Percentiles rank a stretch among this genome's conserved stretches.
phyloP scores from a whole-genome alignment of 2,888 invertebrate species.

The Cecidostiba fungosa region DNA sequence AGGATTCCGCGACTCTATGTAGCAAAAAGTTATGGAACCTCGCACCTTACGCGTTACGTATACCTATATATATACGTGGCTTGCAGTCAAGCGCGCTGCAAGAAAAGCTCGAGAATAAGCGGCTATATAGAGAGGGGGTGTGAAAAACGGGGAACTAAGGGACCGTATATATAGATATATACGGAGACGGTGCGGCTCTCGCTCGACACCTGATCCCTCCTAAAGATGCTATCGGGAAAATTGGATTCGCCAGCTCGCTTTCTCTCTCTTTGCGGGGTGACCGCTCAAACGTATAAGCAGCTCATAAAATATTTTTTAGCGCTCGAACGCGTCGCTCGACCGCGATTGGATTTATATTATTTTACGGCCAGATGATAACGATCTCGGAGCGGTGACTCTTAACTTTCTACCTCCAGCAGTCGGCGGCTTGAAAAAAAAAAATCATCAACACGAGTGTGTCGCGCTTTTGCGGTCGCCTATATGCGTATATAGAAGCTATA shows the following conservation, averaged over 20 bases:
- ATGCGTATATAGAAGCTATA: background rate
- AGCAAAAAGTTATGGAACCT: conserved; percentile 33
- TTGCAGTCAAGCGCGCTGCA: background rate
- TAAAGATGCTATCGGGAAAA: conserved; percentile 80
- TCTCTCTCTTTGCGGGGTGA: conserved; percentile 72
- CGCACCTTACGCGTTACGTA: background rate
- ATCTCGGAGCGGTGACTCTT: conserved; percentile 67
- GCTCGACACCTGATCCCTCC: conserved; percentile 77
- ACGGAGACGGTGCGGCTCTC: conserved; percentile 17
- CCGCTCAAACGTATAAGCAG: conserved; percentile 80
- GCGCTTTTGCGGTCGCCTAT: background rate
- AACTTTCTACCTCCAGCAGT: background rate
- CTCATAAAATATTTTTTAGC: conserved; percentile 79
- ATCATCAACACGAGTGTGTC: conserved; percentile 12
- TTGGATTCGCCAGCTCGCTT: conserved; percentile 75
- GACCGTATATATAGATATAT: background rate
- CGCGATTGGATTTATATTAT: conserved; percentile 78
- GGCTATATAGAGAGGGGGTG: conserved; percentile 2
- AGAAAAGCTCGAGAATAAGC: conserved; percentile 28
- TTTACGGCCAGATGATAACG: conserved; percentile 78
- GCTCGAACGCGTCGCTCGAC: conserved; percentile 70
- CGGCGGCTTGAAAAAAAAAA: background rate
- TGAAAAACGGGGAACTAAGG: background rate
- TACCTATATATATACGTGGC: conserved; percentile 1
- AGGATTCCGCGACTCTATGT: conserved; percentile 31